Evolutionary conservation across 2,113 vertebrate species (phyloP), one percentile per base, ranked within the genome.

Genomic region (Octodon degus): DNA sequence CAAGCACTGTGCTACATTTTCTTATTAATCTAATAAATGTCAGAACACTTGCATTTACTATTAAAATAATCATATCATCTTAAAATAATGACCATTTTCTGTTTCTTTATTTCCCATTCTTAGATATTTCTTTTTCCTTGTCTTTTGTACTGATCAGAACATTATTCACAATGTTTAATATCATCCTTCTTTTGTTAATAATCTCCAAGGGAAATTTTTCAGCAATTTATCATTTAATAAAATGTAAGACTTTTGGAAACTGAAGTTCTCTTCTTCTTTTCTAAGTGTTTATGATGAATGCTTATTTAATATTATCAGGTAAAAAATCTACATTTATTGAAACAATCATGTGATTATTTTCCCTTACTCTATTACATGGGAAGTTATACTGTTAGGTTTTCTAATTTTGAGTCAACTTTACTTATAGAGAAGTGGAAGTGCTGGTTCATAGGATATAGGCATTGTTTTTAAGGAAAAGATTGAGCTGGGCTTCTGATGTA

Each of bases 191-290:
- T 91, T 94, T 94, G 16, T 37, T 96, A 19, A 30, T 89, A 40
- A 86, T 82, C 19, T 74, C 86, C 20, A 80, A 94, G 32, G 67
- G 30, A 94, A 89, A 93, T 6, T 93, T 95, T 82, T 96, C 63
- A 84, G 83, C 72, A 83, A 68, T 90, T 96, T 91, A 37, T 79
- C 50, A 91, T 74, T 94, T 93, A 92, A 76, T 90, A 68, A 1
- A 40, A 37, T 83, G 17, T 82, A 80, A 32, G 17, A 68, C 50
- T 94, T 95, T 47, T n/a, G 63, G 34, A 91, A 32, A 93, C 68
- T 86, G 70, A 89, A 40, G 34, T 77, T 95, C 65, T 88, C 62
- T 68, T 93, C 32, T 79, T 58, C 47, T 87, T 86, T 32, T 24
- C 72, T 76, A 85, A 95, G 43, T 62, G 25, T 87, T 85, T 77